Base-by-base conservation (phyloP, 2,797 vertebrate species). In the Falco naumanni region DNA sequence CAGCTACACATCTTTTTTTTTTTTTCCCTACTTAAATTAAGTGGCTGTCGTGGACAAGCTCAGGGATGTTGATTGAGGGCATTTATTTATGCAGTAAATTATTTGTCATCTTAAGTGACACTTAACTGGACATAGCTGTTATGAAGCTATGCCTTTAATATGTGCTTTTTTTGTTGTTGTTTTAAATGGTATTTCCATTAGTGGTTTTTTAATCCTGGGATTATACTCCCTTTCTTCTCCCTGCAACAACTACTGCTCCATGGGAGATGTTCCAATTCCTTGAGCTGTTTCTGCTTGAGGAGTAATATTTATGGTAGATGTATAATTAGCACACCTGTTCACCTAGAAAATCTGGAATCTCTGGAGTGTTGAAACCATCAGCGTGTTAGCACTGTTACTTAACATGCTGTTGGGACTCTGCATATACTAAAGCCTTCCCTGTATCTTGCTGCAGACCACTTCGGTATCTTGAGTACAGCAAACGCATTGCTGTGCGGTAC, bases 311-410 rank as follows among this genome's bases (percentile, higher is more conserved):
- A 74, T 78, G 85, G 72, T 56, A 89, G 91, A 25, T 4, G 2
- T 81, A 56, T 92, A 93, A 96, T 91, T 94, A 87, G 90, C 82
- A 87, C 88, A 90, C 80, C 66, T 74, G 85, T 72, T 96, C 89
- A 83, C 76, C 89, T 96, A 85, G 92, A 95, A 97, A 95, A 91
- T 84, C 85, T 79, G 78, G 90, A 93, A 39, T 78, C 89, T 94
- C 89, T 65, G 60, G 94, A 51, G 92, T 87, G 90, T 54, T 79
- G 88, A 87, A 95, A 89, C 28, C 34, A 48, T 17, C 57, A 16
- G 24, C 2, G 3, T 81, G 68, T 71, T 68, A 65, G 71, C 14
- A 13, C 51, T 88, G 87, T 78, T 94, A 86, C 57, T 93, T 87
- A 93, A 91, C 31, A 5, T 0, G 2, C 54, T 53, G 72, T 16